Conservation (phyloP, 2,888 invertebrate species). For the Horisme vitalbata region DNA sequence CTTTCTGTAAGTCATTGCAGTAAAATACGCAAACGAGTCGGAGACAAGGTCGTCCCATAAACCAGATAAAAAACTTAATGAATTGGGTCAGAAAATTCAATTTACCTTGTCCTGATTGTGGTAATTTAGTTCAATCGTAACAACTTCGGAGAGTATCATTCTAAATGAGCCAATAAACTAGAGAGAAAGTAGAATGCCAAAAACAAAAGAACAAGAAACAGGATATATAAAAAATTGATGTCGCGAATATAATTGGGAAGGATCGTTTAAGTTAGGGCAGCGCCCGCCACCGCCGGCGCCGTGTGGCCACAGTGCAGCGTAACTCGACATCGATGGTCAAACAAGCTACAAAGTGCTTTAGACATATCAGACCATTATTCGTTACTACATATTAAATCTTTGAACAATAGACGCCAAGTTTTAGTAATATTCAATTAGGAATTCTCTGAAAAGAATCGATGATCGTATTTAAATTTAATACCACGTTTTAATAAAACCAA, state of each 20-base stretch:
- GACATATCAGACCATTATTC: constrained; percentile 7
- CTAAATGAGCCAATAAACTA: constrained; percentile 30
- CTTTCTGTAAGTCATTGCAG: too few relatives aligned
- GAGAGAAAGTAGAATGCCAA: constrained; percentile 29
- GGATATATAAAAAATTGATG: constrained; percentile 51
- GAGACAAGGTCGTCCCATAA: background rate
- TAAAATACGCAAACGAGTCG: background rate
- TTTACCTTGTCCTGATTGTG: constrained; percentile 7
- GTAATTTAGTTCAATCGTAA: constrained; percentile 9
- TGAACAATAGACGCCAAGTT: constrained; percentile 15
- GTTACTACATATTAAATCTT: constrained; percentile 9
- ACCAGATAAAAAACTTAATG: constrained; percentile 1
- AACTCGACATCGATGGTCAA: constrained; percentile 41
- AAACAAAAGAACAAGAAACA: constrained; percentile 44
- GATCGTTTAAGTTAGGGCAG: constrained; percentile 47
- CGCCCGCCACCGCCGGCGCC: too few relatives aligned
- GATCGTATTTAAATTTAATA: constrained; percentile 14
- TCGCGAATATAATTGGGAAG: constrained; percentile 50
- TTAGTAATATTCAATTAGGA: background rate
- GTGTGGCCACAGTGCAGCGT: too few relatives aligned
- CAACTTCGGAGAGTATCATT: constrained; percentile 17
- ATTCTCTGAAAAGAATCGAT: constrained; percentile 12
- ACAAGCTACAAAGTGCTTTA: background rate
- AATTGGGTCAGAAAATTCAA: constrained; percentile 6
- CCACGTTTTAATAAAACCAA: constrained; percentile 25